Conservation (phyloP, 2,888 invertebrate species). For the Metellina segmentata region DNA sequence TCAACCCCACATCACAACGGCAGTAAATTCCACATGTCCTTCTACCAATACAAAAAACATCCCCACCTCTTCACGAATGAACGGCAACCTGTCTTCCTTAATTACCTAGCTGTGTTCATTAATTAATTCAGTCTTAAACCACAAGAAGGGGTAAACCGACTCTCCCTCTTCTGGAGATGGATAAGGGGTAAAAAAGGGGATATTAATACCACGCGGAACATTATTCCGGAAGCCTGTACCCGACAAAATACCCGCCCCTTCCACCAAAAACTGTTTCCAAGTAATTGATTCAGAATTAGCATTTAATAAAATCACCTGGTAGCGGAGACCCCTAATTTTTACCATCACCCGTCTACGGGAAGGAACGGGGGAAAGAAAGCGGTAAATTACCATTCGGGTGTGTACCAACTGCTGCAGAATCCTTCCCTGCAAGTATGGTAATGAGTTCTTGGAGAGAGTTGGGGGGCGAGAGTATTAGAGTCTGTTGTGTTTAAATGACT, state of each 20-base stretch:
- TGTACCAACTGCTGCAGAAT: background rate
- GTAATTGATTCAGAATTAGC: slow-evolving; percentile 61
- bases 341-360: background rate
- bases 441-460: background rate
- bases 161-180: slow-evolving; percentile 23
- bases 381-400: slow-evolving; percentile 49
- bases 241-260: slow-evolving; percentile 18
- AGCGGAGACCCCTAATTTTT: slow-evolving; percentile 24
- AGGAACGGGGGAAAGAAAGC: slow-evolving; percentile 22
- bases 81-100: slow-evolving; percentile 34
- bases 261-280: slow-evolving; percentile 53
- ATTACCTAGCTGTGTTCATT: slow-evolving; percentile 41
- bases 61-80: background rate
- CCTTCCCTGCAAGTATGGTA: slow-evolving; percentile 29
- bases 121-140: slow-evolving; percentile 48
- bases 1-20: background rate
- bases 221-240: slow-evolving; percentile 12
- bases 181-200: slow-evolving; percentile 19
- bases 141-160: slow-evolving; percentile 19
- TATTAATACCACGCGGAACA: slow-evolving; percentile 25
- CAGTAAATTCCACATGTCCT: background rate
- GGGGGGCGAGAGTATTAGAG: background rate
- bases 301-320: slow-evolving; percentile 57
- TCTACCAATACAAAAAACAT: background rate
- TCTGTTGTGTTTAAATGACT: slow-evolving; percentile 55